Percentiles rank a stretch among this genome's conserved stretches.
Evolutionary conservation across 1,140 invertebrate genomes (phyloP).

Genomic region (Drosophila kohkoa): DNA sequence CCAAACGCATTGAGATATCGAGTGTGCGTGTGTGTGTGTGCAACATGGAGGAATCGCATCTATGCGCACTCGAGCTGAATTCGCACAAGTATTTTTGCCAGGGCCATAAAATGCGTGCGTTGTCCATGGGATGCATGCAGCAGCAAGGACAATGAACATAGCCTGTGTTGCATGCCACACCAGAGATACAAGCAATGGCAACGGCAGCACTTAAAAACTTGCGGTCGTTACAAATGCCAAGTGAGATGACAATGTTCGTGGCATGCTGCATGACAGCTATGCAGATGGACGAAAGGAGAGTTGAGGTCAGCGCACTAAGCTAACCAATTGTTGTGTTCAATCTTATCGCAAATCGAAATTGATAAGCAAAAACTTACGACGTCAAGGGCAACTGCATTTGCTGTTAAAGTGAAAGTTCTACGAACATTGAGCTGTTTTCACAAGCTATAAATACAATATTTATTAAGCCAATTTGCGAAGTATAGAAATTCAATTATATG

Average conservation of each 20-base stretch:
- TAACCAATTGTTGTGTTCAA: slow-evolving; percentile 25
- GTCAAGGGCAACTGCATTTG: background rate
- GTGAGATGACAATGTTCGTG: slow-evolving; percentile 25
- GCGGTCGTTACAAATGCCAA: slow-evolving; percentile 33
- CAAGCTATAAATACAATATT: background rate
- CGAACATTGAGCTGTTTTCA: background rate
- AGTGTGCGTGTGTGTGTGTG: background rate
- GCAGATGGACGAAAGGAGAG: background rate
- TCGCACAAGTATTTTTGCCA: slow-evolving; percentile 35
- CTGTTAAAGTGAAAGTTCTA: slow-evolving; percentile 4
- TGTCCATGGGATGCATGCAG: slow-evolving; percentile 3
- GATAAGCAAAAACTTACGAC: slow-evolving; percentile 28
- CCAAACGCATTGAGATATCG: slow-evolving; percentile 12
- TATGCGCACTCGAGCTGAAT: slow-evolving; percentile 13
- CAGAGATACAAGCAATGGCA: too few relatives aligned
- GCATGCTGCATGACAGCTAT: background rate
- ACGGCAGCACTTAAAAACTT: slow-evolving; percentile 35
- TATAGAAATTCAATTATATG: too few relatives aligned
- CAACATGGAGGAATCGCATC: background rate
- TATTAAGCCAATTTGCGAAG: too few relatives aligned
- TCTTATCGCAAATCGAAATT: slow-evolving; percentile 42
- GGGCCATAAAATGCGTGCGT: slow-evolving; percentile 46
- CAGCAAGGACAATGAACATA: slow-evolving; percentile 6
- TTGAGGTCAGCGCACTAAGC: slow-evolving; percentile 2
- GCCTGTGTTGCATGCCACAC: slow-evolving; percentile 11